A percentile compares a stretch with the other conserved stretches of the same genome.
phyloP scores from a whole-genome alignment of 1,140 invertebrate species.

The Periplaneta americana region DNA sequence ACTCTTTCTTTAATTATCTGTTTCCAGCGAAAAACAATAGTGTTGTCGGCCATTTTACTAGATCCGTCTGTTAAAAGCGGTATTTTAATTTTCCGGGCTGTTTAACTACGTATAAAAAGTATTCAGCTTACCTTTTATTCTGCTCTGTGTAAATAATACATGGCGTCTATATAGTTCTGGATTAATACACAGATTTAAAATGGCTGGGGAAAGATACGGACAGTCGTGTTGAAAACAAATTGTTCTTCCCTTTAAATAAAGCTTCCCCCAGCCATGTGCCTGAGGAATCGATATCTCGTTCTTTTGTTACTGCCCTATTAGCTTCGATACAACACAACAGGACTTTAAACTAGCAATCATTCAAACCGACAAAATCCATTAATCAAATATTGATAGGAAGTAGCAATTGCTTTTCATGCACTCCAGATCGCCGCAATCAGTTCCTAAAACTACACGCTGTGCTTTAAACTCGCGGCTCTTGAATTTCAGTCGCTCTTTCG shows the following conservation, averaged over 20 bases:
- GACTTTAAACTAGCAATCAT: background rate
- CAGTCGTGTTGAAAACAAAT: background rate
- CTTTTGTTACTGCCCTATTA: background rate
- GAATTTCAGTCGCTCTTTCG: no score
- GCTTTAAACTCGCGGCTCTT: no score
- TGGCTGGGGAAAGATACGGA: background rate
- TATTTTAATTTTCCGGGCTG: background rate
- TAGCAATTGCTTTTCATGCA: background rate
- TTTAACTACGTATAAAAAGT: background rate
- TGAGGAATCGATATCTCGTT: background rate
- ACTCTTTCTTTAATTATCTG: slow-evolving; percentile 11
- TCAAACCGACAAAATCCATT: background rate
- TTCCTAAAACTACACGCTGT: no score
- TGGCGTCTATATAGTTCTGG: background rate
- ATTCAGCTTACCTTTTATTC: background rate
- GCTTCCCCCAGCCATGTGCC: background rate
- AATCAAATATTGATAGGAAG: background rate
- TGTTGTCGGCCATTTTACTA: background rate
- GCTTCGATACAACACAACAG: background rate
- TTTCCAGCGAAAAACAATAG: slow-evolving; percentile 5
- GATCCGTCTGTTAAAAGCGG: background rate
- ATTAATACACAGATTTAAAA: background rate
- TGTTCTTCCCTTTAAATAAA: background rate
- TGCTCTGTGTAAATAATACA: background rate
- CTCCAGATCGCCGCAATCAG: background rate